Evolutionary conservation across 2,888 invertebrate genomes (phyloP), one percentile per base, ranked within the genome.

Genomic region (Megastigmus dorsalis): DNA sequence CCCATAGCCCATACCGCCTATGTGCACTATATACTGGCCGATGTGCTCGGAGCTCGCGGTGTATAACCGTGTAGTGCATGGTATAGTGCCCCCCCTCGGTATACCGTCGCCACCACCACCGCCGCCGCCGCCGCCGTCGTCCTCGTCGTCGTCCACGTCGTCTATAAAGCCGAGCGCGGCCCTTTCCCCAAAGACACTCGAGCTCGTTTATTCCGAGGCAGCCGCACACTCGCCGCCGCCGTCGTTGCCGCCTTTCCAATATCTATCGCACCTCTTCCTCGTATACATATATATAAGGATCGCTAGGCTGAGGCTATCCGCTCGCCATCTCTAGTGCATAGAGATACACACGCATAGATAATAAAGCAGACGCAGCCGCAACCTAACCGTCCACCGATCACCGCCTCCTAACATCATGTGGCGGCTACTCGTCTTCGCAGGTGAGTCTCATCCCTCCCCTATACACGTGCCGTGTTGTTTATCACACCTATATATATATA

Each of bases 141-240:
- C 4, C 30, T 28, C 13, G 15, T 45, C 48, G 54, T 13, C 45
- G 60, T 33, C 54, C 48, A 5, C n/a, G 59, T 43, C 54, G 60
- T 54, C 50, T 74, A 74, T 74, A 74, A 69, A 69, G 60, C 63
- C 70, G 60, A 60, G 65, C 30, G 75, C 55, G 33, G 67, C 71
- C 75, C 72, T 75, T 75, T 75, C 75, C 75, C 75, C 75, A 38
- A 75, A 75, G 75, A 75, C 75, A 75, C 66, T 75, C 75, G 62
- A 67, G 41, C 60, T 26, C 18, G n/a, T n/a, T n/a, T n/a, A n/a
- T n/a, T n/a, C n/a, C n/a, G 15, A 48, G 69, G n/a, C n/a, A n/a
- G n/a, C n/a, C n/a, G n/a, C n/a, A n/a, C n/a, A n/a, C n/a, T n/a
- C n/a, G n/a, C n/a, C n/a, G n/a, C 55, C n/a, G 18, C 60, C 41